A percentile compares a stretch with the other conserved stretches of the same genome.
These are phyloP conservation scores for Pogonophryne albipinna DNA, from an alignment of 2,797 vertebrate genomes.

Conservation along the genomic window DNA sequence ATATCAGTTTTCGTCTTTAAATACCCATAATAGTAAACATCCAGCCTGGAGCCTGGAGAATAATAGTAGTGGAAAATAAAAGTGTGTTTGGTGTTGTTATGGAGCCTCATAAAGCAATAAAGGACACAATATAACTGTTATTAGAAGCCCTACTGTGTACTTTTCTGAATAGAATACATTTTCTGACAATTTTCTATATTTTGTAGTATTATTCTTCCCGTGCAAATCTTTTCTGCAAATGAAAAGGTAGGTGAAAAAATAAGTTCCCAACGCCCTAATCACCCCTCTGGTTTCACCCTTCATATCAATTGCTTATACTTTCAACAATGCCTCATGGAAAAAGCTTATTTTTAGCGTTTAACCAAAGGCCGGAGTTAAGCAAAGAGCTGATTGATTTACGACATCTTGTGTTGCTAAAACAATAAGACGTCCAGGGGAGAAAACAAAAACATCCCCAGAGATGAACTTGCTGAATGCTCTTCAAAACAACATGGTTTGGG, in stretches of 20 bases:
- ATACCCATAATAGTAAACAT: neutral
- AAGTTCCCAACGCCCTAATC: neutral
- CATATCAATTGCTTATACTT: slow-evolving; percentile 9
- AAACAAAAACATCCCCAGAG: slow-evolving; percentile 59
- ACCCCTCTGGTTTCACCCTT: slow-evolving; percentile 15
- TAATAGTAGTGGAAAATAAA: neutral
- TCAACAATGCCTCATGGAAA: slow-evolving; percentile 39
- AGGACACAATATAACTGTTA: neutral
- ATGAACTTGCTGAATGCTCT: slow-evolving; percentile 59
- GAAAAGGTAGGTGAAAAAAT: neutral
- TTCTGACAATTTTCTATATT: neutral
- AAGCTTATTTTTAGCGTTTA: slow-evolving; percentile 45
- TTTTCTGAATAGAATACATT: neutral
- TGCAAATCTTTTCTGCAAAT: neutral
- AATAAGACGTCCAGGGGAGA: slow-evolving; percentile 46
- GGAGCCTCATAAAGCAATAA: neutral
- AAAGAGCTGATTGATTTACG: slow-evolving; percentile 50
- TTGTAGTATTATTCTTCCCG: neutral
- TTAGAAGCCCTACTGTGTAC: neutral
- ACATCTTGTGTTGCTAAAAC: slow-evolving; percentile 62
- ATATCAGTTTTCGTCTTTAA: slow-evolving; percentile 7
- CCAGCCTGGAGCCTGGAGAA: neutral
- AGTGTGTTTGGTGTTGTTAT: neutral
- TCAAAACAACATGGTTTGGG: slow-evolving; percentile 57
- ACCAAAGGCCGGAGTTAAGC: slow-evolving; percentile 36